A percentile compares a stretch with the other conserved stretches of the same genome.
Evolutionary conservation across 2,888 invertebrate genomes (phyloP).

Genomic region (Chrysolina haemoptera): DNA sequence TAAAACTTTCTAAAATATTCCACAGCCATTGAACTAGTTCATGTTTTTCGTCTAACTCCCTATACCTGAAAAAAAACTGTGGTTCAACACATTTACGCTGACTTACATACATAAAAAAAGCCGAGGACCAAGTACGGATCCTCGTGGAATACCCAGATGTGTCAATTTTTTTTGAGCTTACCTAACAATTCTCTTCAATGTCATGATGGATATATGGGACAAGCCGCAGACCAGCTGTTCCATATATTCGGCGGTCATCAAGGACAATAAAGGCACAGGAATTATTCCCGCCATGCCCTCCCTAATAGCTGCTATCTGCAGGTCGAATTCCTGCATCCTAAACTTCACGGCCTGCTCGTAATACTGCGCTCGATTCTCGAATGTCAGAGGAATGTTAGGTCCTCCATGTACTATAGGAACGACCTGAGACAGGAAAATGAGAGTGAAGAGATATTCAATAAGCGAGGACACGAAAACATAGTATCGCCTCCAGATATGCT

Average conservation of each 20-base stretch:
- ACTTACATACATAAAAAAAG: conserved; percentile 17
- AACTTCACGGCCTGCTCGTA: conserved; percentile 75
- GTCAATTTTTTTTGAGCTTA: conserved; percentile 60
- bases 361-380: conserved; percentile 75
- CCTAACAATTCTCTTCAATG: conserved; percentile 77
- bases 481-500: too few relatives aligned
- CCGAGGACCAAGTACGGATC: not conserved
- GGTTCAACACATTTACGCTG: not conserved
- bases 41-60: conserved; percentile 76
- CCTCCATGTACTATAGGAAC: conserved; percentile 77
- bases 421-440: conserved; percentile 60
- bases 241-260: conserved; percentile 74
- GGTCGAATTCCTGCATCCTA: conserved; percentile 76
- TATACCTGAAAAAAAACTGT: conserved; percentile 70
- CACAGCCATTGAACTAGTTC: conserved; percentile 77
- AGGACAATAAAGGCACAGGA: conserved; percentile 75
- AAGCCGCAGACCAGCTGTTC: conserved; percentile 78
- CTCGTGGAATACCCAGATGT: not conserved
- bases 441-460: too few relatives aligned
- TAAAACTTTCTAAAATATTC: conserved; percentile 76
- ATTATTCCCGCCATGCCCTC: conserved; percentile 78
- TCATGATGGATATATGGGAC: conserved; percentile 74
- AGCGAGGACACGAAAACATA: too few relatives aligned
- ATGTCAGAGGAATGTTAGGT: conserved; percentile 74
- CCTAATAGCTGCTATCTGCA: conserved; percentile 74